Evolutionary conservation across 2,797 vertebrate species (phyloP).

Genomic region (Pterois miles): DNA sequence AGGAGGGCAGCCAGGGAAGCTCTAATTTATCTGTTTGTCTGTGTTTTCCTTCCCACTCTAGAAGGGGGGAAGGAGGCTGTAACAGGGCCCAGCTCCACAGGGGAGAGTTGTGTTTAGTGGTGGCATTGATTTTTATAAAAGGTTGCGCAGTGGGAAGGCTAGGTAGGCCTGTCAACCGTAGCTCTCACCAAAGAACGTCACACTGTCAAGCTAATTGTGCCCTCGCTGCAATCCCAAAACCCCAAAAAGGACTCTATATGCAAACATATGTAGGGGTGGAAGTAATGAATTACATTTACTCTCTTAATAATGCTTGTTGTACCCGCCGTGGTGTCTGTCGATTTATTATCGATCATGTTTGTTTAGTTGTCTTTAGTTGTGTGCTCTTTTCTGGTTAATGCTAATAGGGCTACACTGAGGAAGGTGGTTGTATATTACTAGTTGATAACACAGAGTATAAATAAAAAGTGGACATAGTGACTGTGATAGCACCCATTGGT

Average conservation of each 20-base stretch:
- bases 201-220: conserved; percentile 73
- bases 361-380: neutral
- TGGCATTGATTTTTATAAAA: conserved; percentile 85
- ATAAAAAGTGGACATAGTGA: no score
- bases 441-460: no score
- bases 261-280: conserved; percentile 33
- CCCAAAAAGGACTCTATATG: conserved; percentile 52
- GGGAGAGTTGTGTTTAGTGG: conserved; percentile 79
- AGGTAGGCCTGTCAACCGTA: conserved; percentile 77
- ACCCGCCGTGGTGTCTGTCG: no score
- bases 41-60: conserved; percentile 70
- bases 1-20: conserved; percentile 54
- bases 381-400: neutral
- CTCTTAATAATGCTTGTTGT: neutral
- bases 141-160: conserved; percentile 77
- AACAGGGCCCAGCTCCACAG: conserved; percentile 67
- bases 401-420: neutral
- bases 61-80: conserved; percentile 65
- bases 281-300: neutral
- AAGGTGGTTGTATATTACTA: neutral
- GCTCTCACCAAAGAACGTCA: conserved; percentile 64
- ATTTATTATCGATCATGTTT: neutral
- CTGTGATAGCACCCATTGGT: no score
- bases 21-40: conserved; percentile 82
- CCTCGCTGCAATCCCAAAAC: conserved; percentile 46